A percentile compares a stretch with the other conserved stretches of the same genome.
Evolutionary conservation across 2,888 invertebrate genomes (phyloP).

Genomic region (Acleris sparsana): DNA sequence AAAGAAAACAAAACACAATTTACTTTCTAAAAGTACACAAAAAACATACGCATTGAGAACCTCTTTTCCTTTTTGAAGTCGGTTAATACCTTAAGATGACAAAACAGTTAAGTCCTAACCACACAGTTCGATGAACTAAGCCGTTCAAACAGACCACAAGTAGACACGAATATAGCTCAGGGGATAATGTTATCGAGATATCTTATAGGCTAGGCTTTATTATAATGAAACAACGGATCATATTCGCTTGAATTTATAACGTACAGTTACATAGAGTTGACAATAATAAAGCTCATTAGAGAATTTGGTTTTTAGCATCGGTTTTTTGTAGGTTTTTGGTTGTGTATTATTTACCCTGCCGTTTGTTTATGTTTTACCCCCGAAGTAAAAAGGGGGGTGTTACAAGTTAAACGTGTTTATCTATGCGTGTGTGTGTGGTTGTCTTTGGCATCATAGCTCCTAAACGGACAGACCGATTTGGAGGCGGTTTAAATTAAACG

Average conservation of each 20-base stretch:
- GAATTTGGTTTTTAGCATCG: conserved; percentile 20
- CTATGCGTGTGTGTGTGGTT: too few species aligned
- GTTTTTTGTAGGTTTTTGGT: conserved; percentile 17
- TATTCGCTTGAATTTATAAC: conserved; percentile 47
- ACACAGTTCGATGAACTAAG: conserved; percentile 25
- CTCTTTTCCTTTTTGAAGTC: not conserved
- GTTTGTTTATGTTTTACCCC: too few species aligned
- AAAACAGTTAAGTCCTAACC: not conserved
- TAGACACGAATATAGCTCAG: conserved; percentile 67
- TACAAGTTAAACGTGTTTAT: too few species aligned
- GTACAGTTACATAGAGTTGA: conserved; percentile 36
- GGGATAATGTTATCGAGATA: conserved; percentile 51
- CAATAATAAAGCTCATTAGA: conserved; percentile 31
- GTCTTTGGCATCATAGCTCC: too few species aligned
- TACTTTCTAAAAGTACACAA: too few species aligned
- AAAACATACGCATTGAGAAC: too few species aligned
- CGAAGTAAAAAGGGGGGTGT: too few species aligned
- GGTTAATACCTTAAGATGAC: not conserved
- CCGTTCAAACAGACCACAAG: conserved; percentile 51
- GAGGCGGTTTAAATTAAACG: too few species aligned
- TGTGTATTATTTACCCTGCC: not conserved
- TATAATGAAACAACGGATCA: conserved; percentile 47
- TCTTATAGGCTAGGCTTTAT: conserved; percentile 54
- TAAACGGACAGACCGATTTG: too few species aligned
- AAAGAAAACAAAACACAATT: too few species aligned